Conservation (phyloP, 2,113 vertebrate genomes). For the Parotia lawesii region DNA sequence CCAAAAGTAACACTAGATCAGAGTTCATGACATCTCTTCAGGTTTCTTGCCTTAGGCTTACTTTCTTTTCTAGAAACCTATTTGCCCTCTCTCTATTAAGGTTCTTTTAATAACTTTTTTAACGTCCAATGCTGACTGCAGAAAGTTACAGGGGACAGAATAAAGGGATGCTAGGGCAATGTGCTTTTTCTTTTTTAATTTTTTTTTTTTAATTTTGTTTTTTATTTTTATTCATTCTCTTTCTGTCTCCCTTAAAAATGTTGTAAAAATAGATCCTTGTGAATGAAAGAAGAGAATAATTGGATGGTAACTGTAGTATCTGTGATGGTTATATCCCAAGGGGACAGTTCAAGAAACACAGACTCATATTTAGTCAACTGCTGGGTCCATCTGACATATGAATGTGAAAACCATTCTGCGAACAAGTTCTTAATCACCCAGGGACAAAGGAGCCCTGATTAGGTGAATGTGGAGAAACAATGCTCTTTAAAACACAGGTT, state of each 20-base stretch:
- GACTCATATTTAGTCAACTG: neutral
- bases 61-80: neutral
- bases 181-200: neutral
- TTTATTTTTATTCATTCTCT: neutral
- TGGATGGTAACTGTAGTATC: neutral
- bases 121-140: fast-evolving
- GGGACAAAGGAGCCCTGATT: neutral
- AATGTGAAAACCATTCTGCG: neutral
- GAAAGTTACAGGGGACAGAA: neutral
- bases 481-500: neutral
- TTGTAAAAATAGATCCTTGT: neutral
- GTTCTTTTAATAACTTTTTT: neutral
- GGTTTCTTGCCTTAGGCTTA: neutral
- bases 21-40: neutral
- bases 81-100: neutral
- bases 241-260: neutral
- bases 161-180: neutral
- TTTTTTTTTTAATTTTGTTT: neutral
- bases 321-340: neutral
- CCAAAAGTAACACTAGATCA: neutral
- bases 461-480: neutral
- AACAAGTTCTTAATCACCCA: neutral
- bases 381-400: neutral
- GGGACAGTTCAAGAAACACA: neutral
- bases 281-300: neutral